A percentile compares a stretch with the other conserved stretches of the same genome.
Conservation (phyloP, 2,888 invertebrate species). For the Chaitophorus viminalis region DNA sequence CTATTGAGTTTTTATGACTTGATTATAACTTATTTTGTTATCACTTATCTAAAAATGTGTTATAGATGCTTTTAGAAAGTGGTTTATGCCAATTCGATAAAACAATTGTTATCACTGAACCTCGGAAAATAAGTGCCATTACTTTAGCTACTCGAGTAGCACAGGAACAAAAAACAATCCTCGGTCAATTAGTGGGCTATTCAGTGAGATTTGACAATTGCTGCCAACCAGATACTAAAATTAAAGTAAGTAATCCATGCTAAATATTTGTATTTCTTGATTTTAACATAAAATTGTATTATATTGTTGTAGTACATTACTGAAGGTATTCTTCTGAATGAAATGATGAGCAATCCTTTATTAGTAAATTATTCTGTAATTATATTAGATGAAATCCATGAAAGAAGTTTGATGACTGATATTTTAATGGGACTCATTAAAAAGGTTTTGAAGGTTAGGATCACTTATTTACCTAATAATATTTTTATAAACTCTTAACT, state of each 20-base stretch:
- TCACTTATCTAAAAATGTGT: constrained; percentile 48
- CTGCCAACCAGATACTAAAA: constrained; percentile 73
- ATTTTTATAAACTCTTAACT: not conserved
- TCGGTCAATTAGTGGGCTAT: constrained; percentile 81
- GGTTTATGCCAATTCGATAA: constrained; percentile 82
- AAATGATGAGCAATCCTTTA: constrained; percentile 95
- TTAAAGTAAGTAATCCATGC: constrained; percentile 72
- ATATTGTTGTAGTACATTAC: constrained; percentile 83
- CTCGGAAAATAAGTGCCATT: constrained; percentile 88
- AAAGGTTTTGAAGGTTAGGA: constrained; percentile 81
- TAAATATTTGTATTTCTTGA: constrained; percentile 26
- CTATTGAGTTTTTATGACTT: not conserved
- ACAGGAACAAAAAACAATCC: constrained; percentile 81
- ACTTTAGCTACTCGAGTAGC: constrained; percentile 89
- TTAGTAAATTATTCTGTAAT: constrained; percentile 88
- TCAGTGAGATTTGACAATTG: constrained; percentile 82
- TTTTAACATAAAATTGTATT: constrained; percentile 63
- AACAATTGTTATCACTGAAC: constrained; percentile 90
- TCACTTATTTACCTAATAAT: not conserved
- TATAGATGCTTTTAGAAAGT: constrained; percentile 85
- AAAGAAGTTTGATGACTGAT: constrained; percentile 91
- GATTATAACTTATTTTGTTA: not conserved
- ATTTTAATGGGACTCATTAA: constrained; percentile 92
- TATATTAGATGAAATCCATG: constrained; percentile 95
- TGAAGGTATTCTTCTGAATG: constrained; percentile 92